Base-by-base conservation (phyloP, 1,140 invertebrate species). In the Polypedilum pembai region DNA sequence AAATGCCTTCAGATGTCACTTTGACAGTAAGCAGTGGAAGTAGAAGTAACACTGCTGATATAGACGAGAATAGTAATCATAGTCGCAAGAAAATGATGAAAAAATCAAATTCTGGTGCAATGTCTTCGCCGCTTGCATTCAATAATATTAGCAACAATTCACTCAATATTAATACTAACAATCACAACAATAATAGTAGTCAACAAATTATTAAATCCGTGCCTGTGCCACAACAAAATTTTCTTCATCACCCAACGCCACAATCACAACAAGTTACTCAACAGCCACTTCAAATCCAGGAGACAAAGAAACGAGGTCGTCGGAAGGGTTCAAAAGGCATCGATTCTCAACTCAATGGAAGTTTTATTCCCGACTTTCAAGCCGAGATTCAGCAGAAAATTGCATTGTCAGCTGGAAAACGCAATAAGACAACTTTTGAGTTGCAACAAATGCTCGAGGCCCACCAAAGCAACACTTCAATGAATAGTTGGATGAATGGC, bases 291-390 rank as follows among this genome's bases (percentile, higher is more conserved):
- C 17, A 69, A 7, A 21, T 7, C 3, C 65, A 18, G 12, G 8
- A 56, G 63, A 83, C 86, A 12, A 88, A 87, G 79, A 90, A 89
- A 78, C 84, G 88, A 21, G 88, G 88, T n/a, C 82, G 89, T 0
- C 90, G 90, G 80, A 90, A 89, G 80, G 88, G 88, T 74, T 89
- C 88, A 20, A 89, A 88, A 77, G 89, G 88, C 17, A 75, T 84
- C 1, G 81, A 82, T 75, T 74, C 65, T 1, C 74, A 74, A 20
- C 76, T 77, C 74, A 79, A 77, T 73, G 78, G 77, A 76, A 76
- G 73, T 33, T 33, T 33, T 72, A 76, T 78, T 84, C 82, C 78
- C 80, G 82, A 80, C 81, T 81, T 79, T 82, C 78, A 83, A 79
- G 18, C 74, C 21, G 77, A 80, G 79, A 77, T 81, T 80, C 75